Percentiles rank a stretch among this genome's conserved stretches.
Evolutionary conservation across 2,797 vertebrate species (phyloP).

Genomic region (Mallotus villosus): DNA sequence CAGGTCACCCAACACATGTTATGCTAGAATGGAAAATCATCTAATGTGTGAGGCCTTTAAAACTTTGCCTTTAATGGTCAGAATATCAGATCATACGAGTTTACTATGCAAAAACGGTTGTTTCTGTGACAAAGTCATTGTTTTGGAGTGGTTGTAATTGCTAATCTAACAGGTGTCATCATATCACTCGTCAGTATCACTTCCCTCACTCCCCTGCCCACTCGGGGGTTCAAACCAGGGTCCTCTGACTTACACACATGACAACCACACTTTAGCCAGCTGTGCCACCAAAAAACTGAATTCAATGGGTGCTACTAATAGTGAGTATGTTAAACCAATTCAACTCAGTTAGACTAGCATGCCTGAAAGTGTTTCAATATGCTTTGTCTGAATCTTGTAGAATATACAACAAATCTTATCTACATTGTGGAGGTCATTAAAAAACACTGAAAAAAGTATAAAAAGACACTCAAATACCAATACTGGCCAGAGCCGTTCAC

Average conservation of each 20-base stretch:
- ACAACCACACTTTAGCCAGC: too few relatives aligned
- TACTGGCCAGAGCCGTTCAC: background rate
- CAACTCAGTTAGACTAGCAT: background rate
- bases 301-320: too few relatives aligned
- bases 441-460: background rate
- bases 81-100: background rate
- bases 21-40: background rate
- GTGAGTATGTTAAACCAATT: background rate
- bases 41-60: background rate
- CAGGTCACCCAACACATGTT: background rate
- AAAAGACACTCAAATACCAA: background rate
- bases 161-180: too few relatives aligned
- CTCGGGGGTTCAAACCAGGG: too few relatives aligned
- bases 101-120: background rate
- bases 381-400: slow-evolving; percentile 13
- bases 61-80: background rate
- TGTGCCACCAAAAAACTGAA: too few relatives aligned
- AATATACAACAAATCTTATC: slow-evolving; percentile 15
- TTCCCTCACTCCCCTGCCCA: too few relatives aligned
- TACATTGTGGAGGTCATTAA: slow-evolving; percentile 9
- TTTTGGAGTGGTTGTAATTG: too few relatives aligned
- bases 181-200: too few relatives aligned
- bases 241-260: too few relatives aligned
- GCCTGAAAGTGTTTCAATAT: slow-evolving; percentile 12
- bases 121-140: background rate